phyloP scores from a whole-genome alignment of 2,888 invertebrate genomes.

The Mythimna ferrago region DNA sequence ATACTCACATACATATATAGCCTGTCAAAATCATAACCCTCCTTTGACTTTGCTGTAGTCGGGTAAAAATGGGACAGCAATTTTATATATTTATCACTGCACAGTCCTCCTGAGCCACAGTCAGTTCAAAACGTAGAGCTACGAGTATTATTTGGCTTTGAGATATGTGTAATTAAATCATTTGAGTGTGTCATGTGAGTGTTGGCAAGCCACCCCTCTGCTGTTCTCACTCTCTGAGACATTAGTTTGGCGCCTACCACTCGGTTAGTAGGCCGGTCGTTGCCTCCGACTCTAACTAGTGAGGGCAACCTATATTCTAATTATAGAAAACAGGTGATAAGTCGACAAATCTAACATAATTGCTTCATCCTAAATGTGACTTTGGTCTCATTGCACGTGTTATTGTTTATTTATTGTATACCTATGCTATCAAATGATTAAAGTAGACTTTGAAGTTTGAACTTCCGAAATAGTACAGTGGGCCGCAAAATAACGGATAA shows the following conservation, averaged over 20 bases:
- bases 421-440: constrained; percentile 20
- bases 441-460: constrained; percentile 22
- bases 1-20: no score
- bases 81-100: background rate
- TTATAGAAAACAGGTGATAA: constrained; percentile 29
- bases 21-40: no score
- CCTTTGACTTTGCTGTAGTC: no score
- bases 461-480: constrained; percentile 4
- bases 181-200: constrained; percentile 52
- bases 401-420: constrained; percentile 9
- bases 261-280: constrained; percentile 85
- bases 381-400: constrained; percentile 27
- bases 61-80: background rate
- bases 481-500: no score
- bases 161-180: constrained; percentile 38
- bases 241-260: constrained; percentile 73
- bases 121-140: constrained; percentile 1
- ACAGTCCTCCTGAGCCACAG: constrained; percentile 8
- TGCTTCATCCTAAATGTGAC: constrained; percentile 19
- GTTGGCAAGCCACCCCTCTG: constrained; percentile 66
- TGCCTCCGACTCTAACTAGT: constrained; percentile 67
- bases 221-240: constrained; percentile 43
- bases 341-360: constrained; percentile 11
- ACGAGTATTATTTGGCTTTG: constrained; percentile 34
- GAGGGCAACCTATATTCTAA: constrained; percentile 41